Conservation (phyloP, 2,113 vertebrate genomes). For the Abramis brama region DNA sequence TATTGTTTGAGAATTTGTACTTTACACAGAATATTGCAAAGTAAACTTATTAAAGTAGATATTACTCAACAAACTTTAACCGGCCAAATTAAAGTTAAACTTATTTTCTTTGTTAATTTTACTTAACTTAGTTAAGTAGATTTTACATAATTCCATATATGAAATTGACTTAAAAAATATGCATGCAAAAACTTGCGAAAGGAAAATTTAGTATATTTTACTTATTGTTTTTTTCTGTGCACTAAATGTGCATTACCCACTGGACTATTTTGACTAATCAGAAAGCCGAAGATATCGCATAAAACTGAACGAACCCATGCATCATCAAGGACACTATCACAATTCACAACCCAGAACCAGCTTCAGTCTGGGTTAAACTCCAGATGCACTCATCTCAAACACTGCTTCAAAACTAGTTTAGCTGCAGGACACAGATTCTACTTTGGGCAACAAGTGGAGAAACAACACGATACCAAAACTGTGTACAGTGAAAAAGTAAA, state of each 20-base stretch:
- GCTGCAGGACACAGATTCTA: not conserved
- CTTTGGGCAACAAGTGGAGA: not conserved
- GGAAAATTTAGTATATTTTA: too few species aligned
- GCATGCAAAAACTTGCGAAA: too few species aligned
- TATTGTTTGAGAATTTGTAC: too few species aligned
- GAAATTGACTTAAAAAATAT: too few species aligned
- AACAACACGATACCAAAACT: not conserved
- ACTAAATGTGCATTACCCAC: not conserved
- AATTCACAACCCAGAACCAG: not conserved
- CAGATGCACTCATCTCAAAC: not conserved
- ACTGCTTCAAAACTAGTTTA: not conserved
- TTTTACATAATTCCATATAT: too few species aligned
- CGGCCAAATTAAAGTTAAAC: too few species aligned
- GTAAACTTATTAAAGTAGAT: too few species aligned
- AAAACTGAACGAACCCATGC: not conserved
- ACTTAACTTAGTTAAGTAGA: too few species aligned
- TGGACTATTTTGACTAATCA: not conserved
- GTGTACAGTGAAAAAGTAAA: not conserved
- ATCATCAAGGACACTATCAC: not conserved
- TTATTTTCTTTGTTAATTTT: too few species aligned
- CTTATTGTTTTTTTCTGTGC: too few species aligned
- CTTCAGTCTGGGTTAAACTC: slow-evolving; percentile 21
- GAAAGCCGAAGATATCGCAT: not conserved
- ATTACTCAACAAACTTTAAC: too few species aligned
- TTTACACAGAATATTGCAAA: too few species aligned